phyloP scores from a whole-genome alignment of 2,113 vertebrate genomes.

The Paradoxurus hermaphroditus region DNA sequence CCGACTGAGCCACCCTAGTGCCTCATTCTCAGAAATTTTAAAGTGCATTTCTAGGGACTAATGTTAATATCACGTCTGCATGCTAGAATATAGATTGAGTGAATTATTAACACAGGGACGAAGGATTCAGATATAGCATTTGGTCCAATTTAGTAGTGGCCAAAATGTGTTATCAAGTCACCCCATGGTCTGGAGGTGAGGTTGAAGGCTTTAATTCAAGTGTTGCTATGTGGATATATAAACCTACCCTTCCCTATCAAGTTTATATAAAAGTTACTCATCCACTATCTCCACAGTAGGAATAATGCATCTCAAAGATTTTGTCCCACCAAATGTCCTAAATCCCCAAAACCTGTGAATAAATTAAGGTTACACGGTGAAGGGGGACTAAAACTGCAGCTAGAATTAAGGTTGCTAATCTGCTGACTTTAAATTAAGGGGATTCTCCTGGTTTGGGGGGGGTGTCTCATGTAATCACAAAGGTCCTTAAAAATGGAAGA shows the following conservation, averaged over 20 bases:
- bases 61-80: background rate
- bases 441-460: background rate
- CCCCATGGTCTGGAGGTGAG: background rate
- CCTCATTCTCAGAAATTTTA: background rate
- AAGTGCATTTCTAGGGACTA: background rate
- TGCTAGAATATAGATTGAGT: background rate
- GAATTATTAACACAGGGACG: background rate
- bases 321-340: background rate
- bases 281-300: background rate
- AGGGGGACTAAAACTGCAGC: background rate
- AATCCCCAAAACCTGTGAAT: background rate
- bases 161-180: background rate
- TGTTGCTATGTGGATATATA: background rate
- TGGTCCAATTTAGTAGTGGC: background rate
- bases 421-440: background rate
- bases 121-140: background rate
- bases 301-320: background rate
- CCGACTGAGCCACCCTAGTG: too few relatives aligned
- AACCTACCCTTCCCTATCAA: background rate
- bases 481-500: background rate
- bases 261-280: background rate
- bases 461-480: background rate
- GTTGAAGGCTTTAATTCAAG: background rate
- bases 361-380: background rate
- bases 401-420: background rate